Evolutionary conservation across 2,888 invertebrate genomes (phyloP).

Genomic region (Drosophila borborema): DNA sequence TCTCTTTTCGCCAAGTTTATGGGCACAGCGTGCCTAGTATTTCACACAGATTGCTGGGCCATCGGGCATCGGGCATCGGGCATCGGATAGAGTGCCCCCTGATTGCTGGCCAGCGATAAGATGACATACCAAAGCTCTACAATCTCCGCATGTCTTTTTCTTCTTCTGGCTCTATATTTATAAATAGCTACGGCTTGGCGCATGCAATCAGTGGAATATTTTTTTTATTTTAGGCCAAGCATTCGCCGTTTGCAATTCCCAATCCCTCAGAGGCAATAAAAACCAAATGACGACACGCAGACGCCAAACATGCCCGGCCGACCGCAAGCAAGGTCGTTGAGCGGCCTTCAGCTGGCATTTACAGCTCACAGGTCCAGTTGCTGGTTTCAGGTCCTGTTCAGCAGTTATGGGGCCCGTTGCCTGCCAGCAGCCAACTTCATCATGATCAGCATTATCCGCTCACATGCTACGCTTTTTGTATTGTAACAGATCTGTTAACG

Average conservation of each 20-base stretch:
- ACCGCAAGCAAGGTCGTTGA: conserved; percentile 83
- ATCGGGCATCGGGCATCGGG: conserved; percentile 12
- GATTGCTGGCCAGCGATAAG: conserved; percentile 75
- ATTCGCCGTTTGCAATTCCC: conserved; percentile 43
- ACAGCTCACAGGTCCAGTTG: conserved; percentile 36
- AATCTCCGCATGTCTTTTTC: conserved; percentile 47
- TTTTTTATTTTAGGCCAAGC: conserved; percentile 15
- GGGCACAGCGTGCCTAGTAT: conserved; percentile 68
- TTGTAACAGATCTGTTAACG: conserved; percentile 71
- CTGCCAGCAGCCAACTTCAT: conserved; percentile 2
- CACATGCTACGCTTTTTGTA: conserved; percentile 31
- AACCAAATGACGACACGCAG: conserved; percentile 79
- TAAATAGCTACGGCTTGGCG: conserved; percentile 68
- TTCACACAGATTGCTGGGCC: conserved; percentile 71
- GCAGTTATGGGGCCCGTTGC: conserved; percentile 35
- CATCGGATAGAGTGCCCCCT: conserved; percentile 22
- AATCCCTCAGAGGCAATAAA: conserved; percentile 66
- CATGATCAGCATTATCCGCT: conserved; percentile 24
- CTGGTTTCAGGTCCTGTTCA: conserved; percentile 31
- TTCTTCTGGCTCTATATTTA: conserved; percentile 62
- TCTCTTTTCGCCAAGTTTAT: conserved; percentile 74
- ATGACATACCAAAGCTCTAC: conserved; percentile 68
- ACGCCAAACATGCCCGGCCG: conserved; percentile 69
- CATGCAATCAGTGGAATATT: conserved; percentile 78
- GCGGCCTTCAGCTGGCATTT: conserved; percentile 76